A percentile compares a stretch with the other conserved stretches of the same genome.
These are phyloP conservation scores for Falco peregrinus DNA, from an alignment of 2,797 vertebrate genomes.

Conservation along the genomic window DNA sequence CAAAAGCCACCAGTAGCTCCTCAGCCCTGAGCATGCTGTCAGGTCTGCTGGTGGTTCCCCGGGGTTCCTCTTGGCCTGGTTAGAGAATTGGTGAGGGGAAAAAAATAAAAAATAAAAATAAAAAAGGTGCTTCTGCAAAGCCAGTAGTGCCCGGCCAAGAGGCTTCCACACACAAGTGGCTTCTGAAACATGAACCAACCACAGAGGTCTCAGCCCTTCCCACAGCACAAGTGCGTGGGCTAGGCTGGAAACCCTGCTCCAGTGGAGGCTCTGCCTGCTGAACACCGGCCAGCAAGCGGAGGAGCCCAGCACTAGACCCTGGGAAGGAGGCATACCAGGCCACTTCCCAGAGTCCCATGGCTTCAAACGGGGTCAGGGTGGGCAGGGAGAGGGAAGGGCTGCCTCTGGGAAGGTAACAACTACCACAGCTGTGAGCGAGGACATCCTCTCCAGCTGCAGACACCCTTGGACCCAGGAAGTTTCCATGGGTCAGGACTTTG, in stretches of 20 bases:
- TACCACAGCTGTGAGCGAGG: neutral
- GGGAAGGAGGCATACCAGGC: conserved; percentile 28
- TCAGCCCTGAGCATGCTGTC: neutral
- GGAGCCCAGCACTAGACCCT: neutral
- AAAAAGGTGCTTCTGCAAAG: neutral
- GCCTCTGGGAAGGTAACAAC: conserved; percentile 38
- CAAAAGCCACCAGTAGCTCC: neutral
- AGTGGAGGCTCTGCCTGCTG: conserved; percentile 23
- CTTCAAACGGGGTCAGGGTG: neutral
- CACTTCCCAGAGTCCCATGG: neutral
- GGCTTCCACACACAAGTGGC: conserved; percentile 56
- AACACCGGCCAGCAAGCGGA: neutral
- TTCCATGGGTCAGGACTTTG: conserved; percentile 42
- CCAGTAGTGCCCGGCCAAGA: conserved; percentile 42
- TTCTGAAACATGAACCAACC: conserved; percentile 61
- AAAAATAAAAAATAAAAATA: neutral
- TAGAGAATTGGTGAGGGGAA: neutral
- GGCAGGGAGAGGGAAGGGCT: conserved; percentile 20
- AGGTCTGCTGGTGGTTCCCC: neutral
- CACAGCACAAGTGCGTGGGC: conserved; percentile 43
- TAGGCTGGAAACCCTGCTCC: conserved; percentile 46
- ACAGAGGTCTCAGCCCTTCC: conserved; percentile 54
- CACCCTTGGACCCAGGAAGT: conserved; percentile 48
- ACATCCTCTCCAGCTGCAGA: conserved; percentile 19
- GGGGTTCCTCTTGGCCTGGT: neutral